Conservation (phyloP, 2,888 invertebrate species). For the Altica lythri region DNA sequence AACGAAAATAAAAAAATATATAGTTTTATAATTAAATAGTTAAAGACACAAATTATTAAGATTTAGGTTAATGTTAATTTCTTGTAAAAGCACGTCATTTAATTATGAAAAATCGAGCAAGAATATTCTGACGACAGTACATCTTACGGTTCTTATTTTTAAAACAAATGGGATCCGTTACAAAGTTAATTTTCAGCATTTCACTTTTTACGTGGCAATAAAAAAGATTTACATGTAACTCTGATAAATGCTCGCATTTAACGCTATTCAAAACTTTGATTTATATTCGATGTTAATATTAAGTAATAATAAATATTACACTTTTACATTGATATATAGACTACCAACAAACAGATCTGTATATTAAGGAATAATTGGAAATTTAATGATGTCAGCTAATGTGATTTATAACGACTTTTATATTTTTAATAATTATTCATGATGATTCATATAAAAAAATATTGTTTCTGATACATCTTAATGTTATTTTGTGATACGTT, state of each 20-base stretch:
- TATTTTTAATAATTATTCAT: conserved; percentile 23
- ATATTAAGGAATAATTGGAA: conserved; percentile 28
- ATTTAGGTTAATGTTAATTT: too few relatives aligned
- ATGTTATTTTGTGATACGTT: too few relatives aligned
- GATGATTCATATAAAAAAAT: conserved; percentile 20
- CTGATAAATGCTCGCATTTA: conserved; percentile 20
- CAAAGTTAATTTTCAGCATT: conserved; percentile 6
- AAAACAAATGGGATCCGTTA: background rate
- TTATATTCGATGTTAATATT: conserved; percentile 26
- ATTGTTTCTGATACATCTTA: too few relatives aligned
- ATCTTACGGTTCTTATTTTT: background rate
- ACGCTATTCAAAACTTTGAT: conserved; percentile 21
- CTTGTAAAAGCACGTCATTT: too few relatives aligned
- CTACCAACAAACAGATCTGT: conserved; percentile 24
- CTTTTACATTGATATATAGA: conserved; percentile 31
- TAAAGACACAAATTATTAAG: too few relatives aligned
- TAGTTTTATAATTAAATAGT: too few relatives aligned
- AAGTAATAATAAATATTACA: conserved; percentile 30
- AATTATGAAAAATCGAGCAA: too few relatives aligned
- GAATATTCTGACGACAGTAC: background rate
- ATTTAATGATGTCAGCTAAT: conserved; percentile 22
- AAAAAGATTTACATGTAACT: conserved; percentile 11
- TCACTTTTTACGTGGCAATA: conserved; percentile 5
- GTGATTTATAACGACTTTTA: conserved; percentile 20
- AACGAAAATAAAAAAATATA: too few relatives aligned